Evolutionary conservation across 2,113 vertebrate species (phyloP), one percentile per base, ranked within the genome.

Genomic region (Pangasianodon gigas): DNA sequence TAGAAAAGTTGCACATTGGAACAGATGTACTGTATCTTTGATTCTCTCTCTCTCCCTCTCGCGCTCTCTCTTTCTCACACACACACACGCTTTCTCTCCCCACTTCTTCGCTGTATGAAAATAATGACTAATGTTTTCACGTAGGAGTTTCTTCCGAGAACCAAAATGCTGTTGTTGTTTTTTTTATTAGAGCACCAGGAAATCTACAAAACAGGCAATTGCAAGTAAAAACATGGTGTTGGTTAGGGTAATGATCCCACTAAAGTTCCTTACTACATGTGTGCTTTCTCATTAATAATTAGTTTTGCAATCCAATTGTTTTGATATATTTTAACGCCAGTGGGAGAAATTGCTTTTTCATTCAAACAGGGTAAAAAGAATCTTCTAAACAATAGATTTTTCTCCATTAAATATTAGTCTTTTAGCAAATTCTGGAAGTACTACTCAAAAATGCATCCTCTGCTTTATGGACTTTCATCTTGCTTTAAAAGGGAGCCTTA

Each of bases 291-390:
- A 81, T 14, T 41, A 84, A 48, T 67, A 29, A 87, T 52, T 89
- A 52, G 54, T 83, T 87, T 83, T 87, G 46, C 58, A 46, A 86
- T 81, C 18, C 2, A 6, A 32, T 58, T 56, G 29, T 91, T 88
- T 69, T 86, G 51, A 88, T 60, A 51, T 71, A 83, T 29, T 60
- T 62, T 65, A 21, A 51, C 80, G 93, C 94, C 16, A 19, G 37
- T 69, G 10, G 14, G 6, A 21, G 21, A 74, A 74, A 37, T 10
- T 21, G 3, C 0, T 26, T 11, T 18, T 41, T 41, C 32, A 9
- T 74, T 41, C 32, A 21, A 37, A 74, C 69, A 74, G 32, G 14
- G 1, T 44, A 24, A 75, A 75, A 75, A 2, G 6, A 75, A 44
- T 75, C 6, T 44, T 75, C 18, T 75, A 77, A 48, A 46, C 74